phyloP scores from a whole-genome alignment of 2,113 vertebrate genomes.

The Ophthalmolycus amberensis region DNA sequence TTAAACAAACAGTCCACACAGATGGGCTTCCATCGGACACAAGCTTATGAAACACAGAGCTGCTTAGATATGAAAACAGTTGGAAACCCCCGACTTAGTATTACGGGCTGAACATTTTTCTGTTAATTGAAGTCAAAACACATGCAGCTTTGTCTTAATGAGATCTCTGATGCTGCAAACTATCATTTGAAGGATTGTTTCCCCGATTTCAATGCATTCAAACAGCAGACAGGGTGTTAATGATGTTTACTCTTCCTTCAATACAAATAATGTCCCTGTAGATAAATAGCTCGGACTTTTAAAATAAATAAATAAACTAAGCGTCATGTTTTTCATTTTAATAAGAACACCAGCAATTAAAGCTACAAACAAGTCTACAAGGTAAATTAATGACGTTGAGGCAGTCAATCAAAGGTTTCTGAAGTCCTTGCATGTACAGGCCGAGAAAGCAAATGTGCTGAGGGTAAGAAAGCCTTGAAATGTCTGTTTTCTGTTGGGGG shows the following conservation, averaged over 20 bases:
- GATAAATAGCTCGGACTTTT: conserved; percentile 58
- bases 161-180: conserved; percentile 30
- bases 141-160: conserved; percentile 10
- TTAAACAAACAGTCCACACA: conserved; percentile 55
- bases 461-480: conserved; percentile 55
- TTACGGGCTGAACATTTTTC: not conserved
- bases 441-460: conserved; percentile 52
- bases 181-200: not conserved
- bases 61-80: conserved; percentile 7
- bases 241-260: conserved; percentile 59
- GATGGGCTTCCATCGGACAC: conserved; percentile 36
- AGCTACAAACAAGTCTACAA: conserved; percentile 72
- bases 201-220: conserved; percentile 25
- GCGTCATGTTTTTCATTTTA: conserved; percentile 62
- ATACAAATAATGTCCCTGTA: conserved; percentile 58
- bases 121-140: conserved; percentile 16
- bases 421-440: conserved; percentile 44
- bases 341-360: conserved; percentile 78
- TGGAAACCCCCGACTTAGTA: not conserved
- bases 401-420: conserved; percentile 50
- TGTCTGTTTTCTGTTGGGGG: conserved; percentile 35
- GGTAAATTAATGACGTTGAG: conserved; percentile 52
- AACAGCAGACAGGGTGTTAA: conserved; percentile 39
- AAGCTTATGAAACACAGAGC: not conserved
- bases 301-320: conserved; percentile 61